Evolutionary conservation across 2,113 vertebrate genomes (phyloP), one percentile per base, ranked within the genome.

Genomic region (Xerus inauris): DNA sequence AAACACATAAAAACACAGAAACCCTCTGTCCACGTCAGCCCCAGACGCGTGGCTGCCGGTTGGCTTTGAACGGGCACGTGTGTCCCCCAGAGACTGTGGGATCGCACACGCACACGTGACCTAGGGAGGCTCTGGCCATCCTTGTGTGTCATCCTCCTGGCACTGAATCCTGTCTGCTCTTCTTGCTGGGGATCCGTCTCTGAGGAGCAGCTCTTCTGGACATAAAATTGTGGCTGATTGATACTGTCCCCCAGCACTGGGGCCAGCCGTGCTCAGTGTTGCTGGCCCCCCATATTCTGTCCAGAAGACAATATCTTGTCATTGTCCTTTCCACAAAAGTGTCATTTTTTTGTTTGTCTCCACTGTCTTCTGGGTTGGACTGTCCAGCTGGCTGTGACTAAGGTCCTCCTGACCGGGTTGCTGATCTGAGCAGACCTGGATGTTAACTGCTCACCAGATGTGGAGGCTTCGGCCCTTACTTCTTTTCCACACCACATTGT

Each of bases 351-450:
- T 54, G 59, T 0, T 26, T 38, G 24, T 45, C 57, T 17, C 16
- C 32, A 24, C 22, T 12, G 45, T 13, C 9, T 42, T 20, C 26
- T 0, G 2, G 20, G 2, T 11, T 0, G 7, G 28, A 6, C 17
- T 0, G 8, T 6, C 32, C 1, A 1, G 19, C n/a, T 35, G 0
- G 5, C 0, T 0, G 12, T 22, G 47, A 14, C 5, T 42, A 10
- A 30, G 10, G 16, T 30, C 16, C 24, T 4, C 13, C 10, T 38
- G 0, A 0, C 11, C 20, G 82, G 67, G 35, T 1, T 8, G 16
- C 12, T 2, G 28, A 7, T 40, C 32, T 1, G 28, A 16, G 10
- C 1, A 6, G 8, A 1, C 10, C 45, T 73, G 47, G 2, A 0
- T 1, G 9, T 35, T 4, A 10, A 10, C n/a, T 1, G 11, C 5